phyloP scores from a whole-genome alignment of 1,140 invertebrate species.

The Adoxophyes honmai region DNA sequence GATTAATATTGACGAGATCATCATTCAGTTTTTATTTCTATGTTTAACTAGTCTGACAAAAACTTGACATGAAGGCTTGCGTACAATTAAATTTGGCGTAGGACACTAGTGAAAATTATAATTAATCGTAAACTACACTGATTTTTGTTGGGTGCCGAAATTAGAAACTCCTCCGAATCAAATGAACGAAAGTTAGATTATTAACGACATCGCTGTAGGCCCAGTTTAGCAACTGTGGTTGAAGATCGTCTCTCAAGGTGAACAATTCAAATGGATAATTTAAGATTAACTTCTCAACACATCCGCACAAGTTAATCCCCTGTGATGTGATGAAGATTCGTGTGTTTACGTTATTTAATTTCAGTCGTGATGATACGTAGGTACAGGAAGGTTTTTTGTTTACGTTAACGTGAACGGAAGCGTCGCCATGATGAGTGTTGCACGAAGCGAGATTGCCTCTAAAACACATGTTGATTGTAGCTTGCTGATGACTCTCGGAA shows the following conservation, averaged over 20 bases:
- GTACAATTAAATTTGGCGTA: too few relatives aligned
- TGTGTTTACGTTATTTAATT: constrained; percentile 27
- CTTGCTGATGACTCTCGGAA: constrained; percentile 49
- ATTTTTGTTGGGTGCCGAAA: constrained; percentile 11
- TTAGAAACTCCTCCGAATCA: neutral
- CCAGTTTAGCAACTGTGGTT: neutral
- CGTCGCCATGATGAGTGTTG: constrained; percentile 23
- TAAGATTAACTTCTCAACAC: neutral
- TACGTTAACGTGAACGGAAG: constrained; percentile 33
- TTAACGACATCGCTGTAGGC: constrained; percentile 10
- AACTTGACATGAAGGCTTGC: too few relatives aligned
- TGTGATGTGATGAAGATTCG: neutral
- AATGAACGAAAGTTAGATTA: constrained; percentile 9
- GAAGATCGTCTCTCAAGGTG: constrained; percentile 2
- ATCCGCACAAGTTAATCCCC: neutral
- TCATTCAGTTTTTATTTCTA: too few relatives aligned
- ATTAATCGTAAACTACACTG: too few relatives aligned
- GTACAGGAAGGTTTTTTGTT: constrained; percentile 34
- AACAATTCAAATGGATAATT: neutral
- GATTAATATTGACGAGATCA: neutral
- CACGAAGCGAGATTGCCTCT: constrained; percentile 40
- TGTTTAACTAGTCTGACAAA: too few relatives aligned
- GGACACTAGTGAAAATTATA: too few relatives aligned
- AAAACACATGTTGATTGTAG: constrained; percentile 43
- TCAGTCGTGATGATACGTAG: constrained; percentile 24